Base-by-base conservation (phyloP, 2,797 vertebrate genomes). In the Brachyalestes nurse region DNA sequence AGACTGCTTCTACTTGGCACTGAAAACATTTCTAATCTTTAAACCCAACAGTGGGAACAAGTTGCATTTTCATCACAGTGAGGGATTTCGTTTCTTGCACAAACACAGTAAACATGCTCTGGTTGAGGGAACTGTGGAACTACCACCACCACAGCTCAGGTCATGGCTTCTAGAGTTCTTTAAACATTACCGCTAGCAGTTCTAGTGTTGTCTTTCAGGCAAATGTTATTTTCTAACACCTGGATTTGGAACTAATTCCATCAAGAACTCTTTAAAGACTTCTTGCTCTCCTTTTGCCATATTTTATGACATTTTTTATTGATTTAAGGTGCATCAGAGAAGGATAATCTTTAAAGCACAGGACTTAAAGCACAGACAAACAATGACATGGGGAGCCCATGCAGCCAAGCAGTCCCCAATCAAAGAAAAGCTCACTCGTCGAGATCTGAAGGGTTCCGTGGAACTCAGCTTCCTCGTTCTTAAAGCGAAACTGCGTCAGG, bases 401-500 rank as follows among this genome's bases (percentile, higher is more conserved):
- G 13, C 45, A 38, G 17, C 16, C 42, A 49, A 25, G 12, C 21
- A 6, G 12, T 53, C 2, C 23, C 6, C 51, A 51, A n/a, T 67
- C 40, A 45, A 21, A 67, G 77, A 45, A 55, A 79, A n/a, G 2
- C 51, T 17, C 58, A 49, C 23, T 38, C 62, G 38, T 3, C n/a
- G 40, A 80, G 21, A 80, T 58, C 61, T 66, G 12, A 66, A 10
- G 45, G 6, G 53, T 74, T 73, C 38, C 42, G 25, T 8, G 40
- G 47, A 72, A 71, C 69, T 40, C 12, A 8, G 9, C 9, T 72
- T 71, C 45, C n/a, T 66, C 62, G 42, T 1, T 13, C 25, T 70
- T 47, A 51, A 23, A 8, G 1, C 12, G 14, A 51, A 80, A 25
- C 65, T 40, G 55, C 3, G 14, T 75, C 55, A 69, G 23, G 9